Evolutionary conservation across 1,140 invertebrate genomes (phyloP).

Genomic region (Oncopodura yosiiana): DNA sequence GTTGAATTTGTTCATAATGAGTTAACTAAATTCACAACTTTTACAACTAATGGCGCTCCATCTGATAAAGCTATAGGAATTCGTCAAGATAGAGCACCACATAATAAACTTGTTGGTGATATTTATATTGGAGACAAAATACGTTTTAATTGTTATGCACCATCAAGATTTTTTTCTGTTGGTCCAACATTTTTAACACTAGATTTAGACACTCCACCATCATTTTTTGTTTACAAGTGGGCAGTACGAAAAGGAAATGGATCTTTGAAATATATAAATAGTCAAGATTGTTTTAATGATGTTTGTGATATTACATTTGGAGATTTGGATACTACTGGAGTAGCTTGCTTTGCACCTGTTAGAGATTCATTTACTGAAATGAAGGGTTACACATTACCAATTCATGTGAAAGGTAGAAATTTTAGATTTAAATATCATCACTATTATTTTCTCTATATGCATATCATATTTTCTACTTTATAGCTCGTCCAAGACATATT

Average conservation of each 20-base stretch:
- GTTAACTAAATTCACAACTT: conserved; percentile 11
- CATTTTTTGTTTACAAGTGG: conserved; percentile 17
- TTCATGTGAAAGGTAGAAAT: conserved; percentile 12
- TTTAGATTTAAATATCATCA: background rate
- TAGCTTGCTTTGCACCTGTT: conserved; percentile 13
- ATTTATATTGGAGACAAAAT: conserved; percentile 19
- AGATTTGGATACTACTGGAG: conserved; percentile 8
- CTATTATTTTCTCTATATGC: too few relatives aligned
- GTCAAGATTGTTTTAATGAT: conserved; percentile 18
- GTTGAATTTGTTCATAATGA: conserved; percentile 14
- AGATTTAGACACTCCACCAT: conserved; percentile 1
- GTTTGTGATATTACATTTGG: conserved; percentile 23
- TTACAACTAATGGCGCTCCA: background rate
- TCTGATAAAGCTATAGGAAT: conserved; percentile 19
- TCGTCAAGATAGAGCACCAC: conserved; percentile 10
- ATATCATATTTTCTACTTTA: background rate
- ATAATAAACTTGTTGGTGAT: conserved; percentile 13
- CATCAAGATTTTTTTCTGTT: conserved; percentile 18
- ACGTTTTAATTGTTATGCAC: conserved; percentile 15
- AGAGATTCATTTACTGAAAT: conserved; percentile 6
- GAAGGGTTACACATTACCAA: conserved; percentile 1
- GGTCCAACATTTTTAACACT: conserved; percentile 18
- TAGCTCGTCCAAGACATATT: conserved; percentile 18
- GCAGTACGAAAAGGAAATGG: conserved; percentile 15
- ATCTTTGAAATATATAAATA: conserved; percentile 14